A percentile compares a stretch with the other conserved stretches of the same genome.
These are phyloP conservation scores for Allophyes oxyacanthae DNA, from an alignment of 2,888 invertebrate genomes.

Conservation along the genomic window DNA sequence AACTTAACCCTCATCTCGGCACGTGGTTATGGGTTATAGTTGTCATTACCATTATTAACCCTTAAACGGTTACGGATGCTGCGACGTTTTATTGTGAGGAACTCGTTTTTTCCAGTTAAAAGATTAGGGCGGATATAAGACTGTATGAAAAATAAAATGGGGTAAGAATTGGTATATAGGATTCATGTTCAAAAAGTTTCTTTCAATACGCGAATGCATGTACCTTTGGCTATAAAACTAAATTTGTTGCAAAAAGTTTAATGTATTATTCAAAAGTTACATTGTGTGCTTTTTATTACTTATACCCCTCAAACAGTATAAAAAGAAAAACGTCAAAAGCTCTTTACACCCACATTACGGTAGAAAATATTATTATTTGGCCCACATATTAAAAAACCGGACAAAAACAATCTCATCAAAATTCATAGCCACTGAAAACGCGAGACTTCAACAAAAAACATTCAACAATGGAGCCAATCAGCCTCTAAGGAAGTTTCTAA, in stretches of 20 bases:
- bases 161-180: not conserved
- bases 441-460: slow-evolving; percentile 76
- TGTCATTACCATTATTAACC: slow-evolving; percentile 76
- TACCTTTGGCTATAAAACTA: too few species aligned
- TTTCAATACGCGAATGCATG: too few species aligned
- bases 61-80: slow-evolving; percentile 79
- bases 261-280: too few species aligned
- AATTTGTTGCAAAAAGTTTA: too few species aligned
- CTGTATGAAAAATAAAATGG: not conserved
- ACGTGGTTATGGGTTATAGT: slow-evolving; percentile 78
- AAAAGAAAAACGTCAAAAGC: too few species aligned
- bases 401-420: slow-evolving; percentile 58
- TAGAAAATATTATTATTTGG: slow-evolving; percentile 5
- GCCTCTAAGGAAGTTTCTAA: slow-evolving; percentile 66
- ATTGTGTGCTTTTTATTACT: too few species aligned
- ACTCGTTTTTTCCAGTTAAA: slow-evolving; percentile 51
- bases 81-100: slow-evolving; percentile 61
- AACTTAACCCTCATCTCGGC: slow-evolving; percentile 78
- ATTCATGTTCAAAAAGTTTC: not conserved
- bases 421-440: slow-evolving; percentile 70
- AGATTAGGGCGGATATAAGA: slow-evolving; percentile 41
- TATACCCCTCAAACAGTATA: too few species aligned
- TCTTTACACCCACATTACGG: not conserved
- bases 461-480: slow-evolving; percentile 85
- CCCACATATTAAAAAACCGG: slow-evolving; percentile 30